phyloP scores from a whole-genome alignment of 2,888 invertebrate genomes.

The Automeris io region DNA sequence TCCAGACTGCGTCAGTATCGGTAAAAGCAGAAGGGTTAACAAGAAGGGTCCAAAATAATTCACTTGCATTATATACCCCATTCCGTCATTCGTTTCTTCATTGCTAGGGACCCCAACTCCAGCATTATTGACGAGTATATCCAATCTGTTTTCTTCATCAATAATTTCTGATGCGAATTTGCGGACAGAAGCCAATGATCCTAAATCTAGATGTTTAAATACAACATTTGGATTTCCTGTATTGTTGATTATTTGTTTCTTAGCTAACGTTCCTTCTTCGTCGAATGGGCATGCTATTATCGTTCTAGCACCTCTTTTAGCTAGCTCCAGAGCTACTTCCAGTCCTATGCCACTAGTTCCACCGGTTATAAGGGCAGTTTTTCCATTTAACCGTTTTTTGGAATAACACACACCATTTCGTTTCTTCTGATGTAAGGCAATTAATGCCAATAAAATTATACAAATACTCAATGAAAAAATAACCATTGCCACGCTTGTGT shows the following conservation, averaged over 20 bases:
- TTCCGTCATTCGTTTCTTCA: conserved; percentile 83
- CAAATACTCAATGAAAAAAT: too few species aligned
- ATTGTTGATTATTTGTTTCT: conserved; percentile 79
- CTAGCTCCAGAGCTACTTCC: conserved; percentile 56
- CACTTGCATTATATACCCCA: conserved; percentile 93
- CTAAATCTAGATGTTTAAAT: conserved; percentile 84
- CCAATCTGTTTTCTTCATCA: conserved; percentile 81
- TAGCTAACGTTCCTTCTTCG: conserved; percentile 47
- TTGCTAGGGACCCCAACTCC: conserved; percentile 82
- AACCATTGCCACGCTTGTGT: too few species aligned
- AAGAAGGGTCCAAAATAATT: conserved; percentile 96
- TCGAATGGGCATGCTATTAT: conserved; percentile 61
- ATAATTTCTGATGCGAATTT: conserved; percentile 87
- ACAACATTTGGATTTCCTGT: conserved; percentile 82
- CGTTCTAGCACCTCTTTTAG: conserved; percentile 55
- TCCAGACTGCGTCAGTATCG: conserved; percentile 80
- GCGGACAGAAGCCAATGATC: conserved; percentile 84
- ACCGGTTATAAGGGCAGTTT: conserved; percentile 47
- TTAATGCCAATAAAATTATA: too few species aligned
- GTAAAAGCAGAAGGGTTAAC: conserved; percentile 90
- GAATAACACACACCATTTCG: conserved; percentile 28
- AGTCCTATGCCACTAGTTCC: conserved; percentile 64
- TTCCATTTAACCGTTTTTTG: conserved; percentile 19
- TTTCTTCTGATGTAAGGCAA: conserved; percentile 21
- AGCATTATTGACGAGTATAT: conserved; percentile 93